Base-by-base conservation (phyloP, 1,140 invertebrate species). In the Ceratitis capitata region DNA sequence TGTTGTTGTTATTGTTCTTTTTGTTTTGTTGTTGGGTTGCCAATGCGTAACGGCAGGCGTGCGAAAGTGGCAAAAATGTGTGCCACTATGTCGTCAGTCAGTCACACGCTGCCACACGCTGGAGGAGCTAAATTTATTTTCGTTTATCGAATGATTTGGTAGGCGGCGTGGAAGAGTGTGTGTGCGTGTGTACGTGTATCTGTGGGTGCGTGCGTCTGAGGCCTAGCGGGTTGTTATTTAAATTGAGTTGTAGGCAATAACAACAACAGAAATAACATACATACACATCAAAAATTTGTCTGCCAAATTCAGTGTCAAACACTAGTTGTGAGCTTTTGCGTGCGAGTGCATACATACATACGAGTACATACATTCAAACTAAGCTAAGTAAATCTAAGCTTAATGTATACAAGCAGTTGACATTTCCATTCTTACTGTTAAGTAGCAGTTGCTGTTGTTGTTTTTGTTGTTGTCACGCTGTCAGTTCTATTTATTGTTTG, bases 61-160 rank as follows among this genome's bases (percentile, higher is more conserved):
- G 64, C 64, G 64, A 74, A 74, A 42, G 6, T 74, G 64, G 1
- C 35, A 23, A 0, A n/a, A 74, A 74, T 74, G 39, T 74, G 64
- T 78, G 69, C 16, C 69, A 78, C 69, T 78, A 39, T 78, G 69
- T 78, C 39, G 39, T 45, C n/a, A n/a, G n/a, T n/a, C n/a, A n/a
- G n/a, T n/a, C n/a, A 19, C n/a, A 39, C 3, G 64, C 1, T 69
- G 64, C 32, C 9, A n/a, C 23, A 10, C 19, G 69, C 69, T 78
- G 69, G 69, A 78, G 39, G 7, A 78, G 35, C 69, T 78, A 78
- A 78, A 78, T 78, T 45, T 45, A 78, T 78, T 78, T 78, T 45
- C 42, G n/a, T 23, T 19, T 45, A 6, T n/a, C 35, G 14, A 42
- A 12, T 7, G 69, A 45, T 78, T 78, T 5, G 3, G 69, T 45